Percentiles rank a stretch among this genome's conserved stretches.
Evolutionary conservation across 2,888 invertebrate genomes (phyloP).

Genomic region (Dasypolia templi): DNA sequence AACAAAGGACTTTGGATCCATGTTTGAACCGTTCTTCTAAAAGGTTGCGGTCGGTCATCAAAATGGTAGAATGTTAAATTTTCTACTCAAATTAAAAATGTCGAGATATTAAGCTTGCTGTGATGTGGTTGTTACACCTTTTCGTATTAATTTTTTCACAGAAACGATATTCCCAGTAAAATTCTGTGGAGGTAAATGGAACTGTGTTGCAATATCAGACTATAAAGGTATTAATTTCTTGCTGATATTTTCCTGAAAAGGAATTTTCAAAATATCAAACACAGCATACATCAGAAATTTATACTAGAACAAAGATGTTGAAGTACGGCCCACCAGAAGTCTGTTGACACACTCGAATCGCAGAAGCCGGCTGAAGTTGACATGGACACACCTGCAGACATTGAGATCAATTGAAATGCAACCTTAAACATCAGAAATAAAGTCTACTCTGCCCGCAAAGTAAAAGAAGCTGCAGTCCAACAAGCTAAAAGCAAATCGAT

Average conservation of each 20-base stretch:
- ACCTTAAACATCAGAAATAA: slow-evolving; percentile 34
- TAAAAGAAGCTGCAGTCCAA: slow-evolving; percentile 30
- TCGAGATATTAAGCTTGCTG: slow-evolving; percentile 23
- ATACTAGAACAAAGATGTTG: slow-evolving; percentile 60
- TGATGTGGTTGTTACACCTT: slow-evolving; percentile 30
- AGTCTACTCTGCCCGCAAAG: slow-evolving; percentile 17
- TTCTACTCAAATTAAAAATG: slow-evolving; percentile 21
- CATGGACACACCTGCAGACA: slow-evolving; percentile 8
- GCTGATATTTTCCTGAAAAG: not conserved
- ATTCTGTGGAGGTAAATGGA: not conserved
- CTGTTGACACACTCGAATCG: slow-evolving; percentile 65
- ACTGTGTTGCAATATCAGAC: not conserved
- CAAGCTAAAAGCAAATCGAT: slow-evolving; percentile 17
- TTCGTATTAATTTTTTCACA: not conserved
- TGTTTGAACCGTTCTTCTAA: not conserved
- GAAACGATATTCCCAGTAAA: not conserved
- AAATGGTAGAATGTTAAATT: slow-evolving; percentile 11
- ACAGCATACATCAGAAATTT: slow-evolving; percentile 53
- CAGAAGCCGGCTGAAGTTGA: slow-evolving; percentile 46
- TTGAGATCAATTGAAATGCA: slow-evolving; percentile 25
- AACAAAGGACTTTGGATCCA: slow-evolving; percentile 41
- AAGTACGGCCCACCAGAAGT: slow-evolving; percentile 53
- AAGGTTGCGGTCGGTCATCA: slow-evolving; percentile 11
- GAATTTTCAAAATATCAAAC: not conserved
- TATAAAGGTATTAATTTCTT: not conserved